These are phyloP conservation scores for Promerops cafer DNA, from an alignment of 2,113 vertebrate species.

Conservation along the genomic window DNA sequence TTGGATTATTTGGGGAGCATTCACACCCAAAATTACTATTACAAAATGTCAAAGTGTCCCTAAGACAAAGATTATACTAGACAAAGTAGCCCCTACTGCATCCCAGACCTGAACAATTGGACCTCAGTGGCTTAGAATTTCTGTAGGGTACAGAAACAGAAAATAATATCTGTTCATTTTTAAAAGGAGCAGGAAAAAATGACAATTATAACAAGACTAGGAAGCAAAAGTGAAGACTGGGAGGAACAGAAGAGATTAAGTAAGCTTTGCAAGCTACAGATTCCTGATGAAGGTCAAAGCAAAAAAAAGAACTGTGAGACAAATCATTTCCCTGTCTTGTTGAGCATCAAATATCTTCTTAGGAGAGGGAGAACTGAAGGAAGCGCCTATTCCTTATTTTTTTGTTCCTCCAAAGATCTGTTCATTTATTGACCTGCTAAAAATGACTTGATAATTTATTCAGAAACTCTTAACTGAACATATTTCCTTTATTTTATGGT, in stretches of 20 bases:
- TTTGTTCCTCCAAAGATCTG: background rate
- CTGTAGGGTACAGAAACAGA: background rate
- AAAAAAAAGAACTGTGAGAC: background rate
- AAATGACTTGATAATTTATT: background rate
- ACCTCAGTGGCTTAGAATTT: background rate
- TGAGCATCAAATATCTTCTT: background rate
- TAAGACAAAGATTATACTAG: background rate
- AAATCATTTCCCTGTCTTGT: background rate
- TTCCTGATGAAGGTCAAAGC: background rate
- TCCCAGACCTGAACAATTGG: background rate
- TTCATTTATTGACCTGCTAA: background rate
- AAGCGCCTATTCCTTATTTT: background rate
- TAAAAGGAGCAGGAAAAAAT: background rate
- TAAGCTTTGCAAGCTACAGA: background rate
- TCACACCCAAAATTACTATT: background rate
- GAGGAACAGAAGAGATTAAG: background rate
- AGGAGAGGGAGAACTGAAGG: background rate
- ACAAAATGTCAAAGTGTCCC: background rate
- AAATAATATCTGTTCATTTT: background rate
- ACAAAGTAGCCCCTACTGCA: background rate
- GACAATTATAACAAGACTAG: background rate
- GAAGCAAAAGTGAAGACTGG: background rate
- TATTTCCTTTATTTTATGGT: background rate
- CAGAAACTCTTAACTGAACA: background rate
- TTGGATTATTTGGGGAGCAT: background rate